phyloP scores from a whole-genome alignment of 2,888 invertebrate genomes.

The Capitulum mitella region DNA sequence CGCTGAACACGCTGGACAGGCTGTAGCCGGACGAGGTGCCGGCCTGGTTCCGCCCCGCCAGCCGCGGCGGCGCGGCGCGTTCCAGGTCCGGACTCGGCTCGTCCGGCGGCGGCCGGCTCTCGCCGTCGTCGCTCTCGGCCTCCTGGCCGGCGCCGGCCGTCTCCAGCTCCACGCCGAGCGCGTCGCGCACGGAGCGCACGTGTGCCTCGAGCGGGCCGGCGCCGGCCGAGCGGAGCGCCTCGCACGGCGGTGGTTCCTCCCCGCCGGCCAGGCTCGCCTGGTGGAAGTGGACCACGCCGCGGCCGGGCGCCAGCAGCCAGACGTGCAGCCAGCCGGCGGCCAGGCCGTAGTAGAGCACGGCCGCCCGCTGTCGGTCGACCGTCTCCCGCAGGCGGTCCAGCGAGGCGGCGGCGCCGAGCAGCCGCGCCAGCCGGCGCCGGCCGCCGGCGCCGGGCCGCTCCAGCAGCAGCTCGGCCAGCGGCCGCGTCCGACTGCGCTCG shows the following conservation, averaged over 20 bases:
- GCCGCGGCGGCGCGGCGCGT: conserved; percentile 50
- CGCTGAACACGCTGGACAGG: conserved; percentile 72
- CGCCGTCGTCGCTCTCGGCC: conserved; percentile 46
- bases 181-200: conserved; percentile 62
- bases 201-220: conserved; percentile 55
- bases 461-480: conserved; percentile 58
- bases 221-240: background rate
- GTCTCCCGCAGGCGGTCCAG: conserved; percentile 68
- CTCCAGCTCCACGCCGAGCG: conserved; percentile 53
- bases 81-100: too few species aligned
- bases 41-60: conserved; percentile 61
- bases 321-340: conserved; percentile 68
- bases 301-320: conserved; percentile 66
- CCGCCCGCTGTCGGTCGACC: conserved; percentile 71
- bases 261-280: conserved; percentile 47
- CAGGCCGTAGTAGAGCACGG: conserved; percentile 76
- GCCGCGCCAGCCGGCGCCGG: conserved; percentile 36
- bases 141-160: conserved; percentile 41
- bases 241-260: too few species aligned
- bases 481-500: conserved; percentile 67
- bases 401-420: conserved; percentile 43
- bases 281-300: conserved; percentile 68
- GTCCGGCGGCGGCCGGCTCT: conserved; percentile 54
- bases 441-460: conserved; percentile 50
- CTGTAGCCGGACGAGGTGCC: conserved; percentile 91